Conservation (phyloP, 2,888 invertebrate species). For the Eurois occulta region DNA sequence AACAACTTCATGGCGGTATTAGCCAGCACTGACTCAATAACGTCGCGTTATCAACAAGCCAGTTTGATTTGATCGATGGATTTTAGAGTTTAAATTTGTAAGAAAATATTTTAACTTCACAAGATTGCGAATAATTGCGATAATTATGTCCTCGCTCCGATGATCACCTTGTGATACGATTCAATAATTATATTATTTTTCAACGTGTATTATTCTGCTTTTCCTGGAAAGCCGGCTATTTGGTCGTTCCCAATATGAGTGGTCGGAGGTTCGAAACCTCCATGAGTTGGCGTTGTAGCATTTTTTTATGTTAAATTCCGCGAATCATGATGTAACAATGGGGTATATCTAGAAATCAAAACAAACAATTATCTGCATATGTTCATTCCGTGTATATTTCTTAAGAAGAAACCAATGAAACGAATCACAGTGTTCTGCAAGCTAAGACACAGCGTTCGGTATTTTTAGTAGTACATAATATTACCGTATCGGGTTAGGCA, state of each 20-base stretch:
- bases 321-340: too few relatives aligned
- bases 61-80: background rate
- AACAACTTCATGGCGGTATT: background rate
- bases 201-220: background rate
- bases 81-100: background rate
- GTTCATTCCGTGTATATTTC: background rate
- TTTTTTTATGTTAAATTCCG: background rate
- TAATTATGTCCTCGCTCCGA: background rate
- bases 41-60: background rate
- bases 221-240: background rate
- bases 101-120: background rate
- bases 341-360: background rate
- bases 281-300: background rate
- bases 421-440: background rate
- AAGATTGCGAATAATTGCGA: background rate
- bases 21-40: background rate
- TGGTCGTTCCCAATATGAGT: background rate
- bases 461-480: background rate
- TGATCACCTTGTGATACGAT: background rate
- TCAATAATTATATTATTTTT: background rate
- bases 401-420: too few relatives aligned
- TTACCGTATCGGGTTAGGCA: too few relatives aligned
- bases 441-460: background rate
- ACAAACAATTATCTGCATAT: background rate
- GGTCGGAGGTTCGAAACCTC: background rate